Percentiles rank a stretch among this genome's conserved stretches.
phyloP scores from a whole-genome alignment of 2,113 vertebrate genomes.

The Neodontobutis hainanensis region DNA sequence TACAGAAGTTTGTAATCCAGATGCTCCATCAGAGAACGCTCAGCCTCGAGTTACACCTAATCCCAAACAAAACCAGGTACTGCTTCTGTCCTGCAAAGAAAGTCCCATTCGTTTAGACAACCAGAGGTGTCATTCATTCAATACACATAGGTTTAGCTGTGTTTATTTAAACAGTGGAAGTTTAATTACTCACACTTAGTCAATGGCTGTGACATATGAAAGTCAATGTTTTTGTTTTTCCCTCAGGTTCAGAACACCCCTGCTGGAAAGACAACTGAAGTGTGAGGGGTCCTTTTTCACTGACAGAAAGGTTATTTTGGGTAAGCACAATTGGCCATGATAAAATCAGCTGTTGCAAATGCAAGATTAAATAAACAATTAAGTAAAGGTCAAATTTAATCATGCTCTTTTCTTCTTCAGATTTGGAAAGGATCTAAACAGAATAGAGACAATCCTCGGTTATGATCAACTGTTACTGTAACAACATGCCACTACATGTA shows the following conservation, averaged over 20 bases:
- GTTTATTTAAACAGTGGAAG: too few species aligned
- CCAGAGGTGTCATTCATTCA: too few species aligned
- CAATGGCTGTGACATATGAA: neutral
- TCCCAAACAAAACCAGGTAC: constrained; percentile 20
- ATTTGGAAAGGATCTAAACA: neutral
- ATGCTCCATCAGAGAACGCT: constrained; percentile 20
- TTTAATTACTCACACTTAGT: too few species aligned
- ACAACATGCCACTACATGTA: constrained; percentile 42
- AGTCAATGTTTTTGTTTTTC: constrained; percentile 5
- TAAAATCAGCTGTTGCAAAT: too few species aligned
- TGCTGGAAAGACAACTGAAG: constrained; percentile 75
- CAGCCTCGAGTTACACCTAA: constrained; percentile 37
- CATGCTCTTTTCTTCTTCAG: constrained; percentile 14
- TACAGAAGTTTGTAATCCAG: constrained; percentile 16
- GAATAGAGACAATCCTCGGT: neutral
- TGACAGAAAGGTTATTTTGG: constrained; percentile 12
- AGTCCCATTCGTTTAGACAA: constrained; percentile 27
- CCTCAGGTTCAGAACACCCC: constrained; percentile 55
- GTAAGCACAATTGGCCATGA: neutral
- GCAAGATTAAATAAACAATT: neutral
- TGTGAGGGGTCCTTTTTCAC: constrained; percentile 55
- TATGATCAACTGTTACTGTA: constrained; percentile 33
- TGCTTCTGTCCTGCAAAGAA: constrained; percentile 32
- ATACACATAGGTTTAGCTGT: too few species aligned
- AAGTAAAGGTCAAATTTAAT: neutral